Conservation (phyloP, 2,797 vertebrate species). For the Gymnodraco acuticeps region DNA sequence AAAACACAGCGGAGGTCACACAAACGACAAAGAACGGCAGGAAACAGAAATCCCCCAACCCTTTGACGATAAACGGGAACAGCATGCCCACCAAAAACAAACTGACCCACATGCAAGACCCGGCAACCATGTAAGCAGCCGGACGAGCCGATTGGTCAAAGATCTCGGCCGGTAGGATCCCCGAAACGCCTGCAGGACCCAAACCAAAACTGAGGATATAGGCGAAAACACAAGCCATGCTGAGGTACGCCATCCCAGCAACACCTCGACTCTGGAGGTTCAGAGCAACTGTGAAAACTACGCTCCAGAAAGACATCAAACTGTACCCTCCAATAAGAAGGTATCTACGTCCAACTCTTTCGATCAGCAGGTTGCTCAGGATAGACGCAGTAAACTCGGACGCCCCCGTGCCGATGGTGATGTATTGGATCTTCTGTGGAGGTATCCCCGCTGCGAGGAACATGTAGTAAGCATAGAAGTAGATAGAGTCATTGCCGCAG, state of each 20-base stretch:
- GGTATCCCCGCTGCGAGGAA: conserved; percentile 89
- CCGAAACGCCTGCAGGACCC: conserved; percentile 92
- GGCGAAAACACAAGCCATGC: conserved; percentile 89
- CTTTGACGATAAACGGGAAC: conserved; percentile 89
- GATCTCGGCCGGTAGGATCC: conserved; percentile 90
- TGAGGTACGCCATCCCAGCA: conserved; percentile 89
- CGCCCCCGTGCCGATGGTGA: conserved; percentile 87
- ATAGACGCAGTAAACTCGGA: conserved; percentile 87
- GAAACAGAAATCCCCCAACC: conserved; percentile 87
- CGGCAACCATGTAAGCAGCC: conserved; percentile 90
- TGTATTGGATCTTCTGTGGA: conserved; percentile 85
- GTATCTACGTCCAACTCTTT: conserved; percentile 83
- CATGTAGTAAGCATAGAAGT: conserved; percentile 91
- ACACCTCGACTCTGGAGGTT: conserved; percentile 82
- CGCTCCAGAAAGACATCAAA: conserved; percentile 88
- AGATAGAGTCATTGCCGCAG: conserved; percentile 91
- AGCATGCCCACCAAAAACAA: conserved; percentile 88
- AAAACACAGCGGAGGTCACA: conserved; percentile 80
- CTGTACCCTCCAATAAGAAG: conserved; percentile 89
- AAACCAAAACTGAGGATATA: conserved; percentile 95
- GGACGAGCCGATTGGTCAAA: conserved; percentile 91
- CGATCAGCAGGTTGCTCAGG: conserved; percentile 88
- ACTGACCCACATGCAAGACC: conserved; percentile 89
- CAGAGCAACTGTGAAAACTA: conserved; percentile 88
- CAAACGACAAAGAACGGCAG: conserved; percentile 89